Base-by-base conservation (phyloP, 2,113 vertebrate genomes). In the Diadophis punctatus region DNA sequence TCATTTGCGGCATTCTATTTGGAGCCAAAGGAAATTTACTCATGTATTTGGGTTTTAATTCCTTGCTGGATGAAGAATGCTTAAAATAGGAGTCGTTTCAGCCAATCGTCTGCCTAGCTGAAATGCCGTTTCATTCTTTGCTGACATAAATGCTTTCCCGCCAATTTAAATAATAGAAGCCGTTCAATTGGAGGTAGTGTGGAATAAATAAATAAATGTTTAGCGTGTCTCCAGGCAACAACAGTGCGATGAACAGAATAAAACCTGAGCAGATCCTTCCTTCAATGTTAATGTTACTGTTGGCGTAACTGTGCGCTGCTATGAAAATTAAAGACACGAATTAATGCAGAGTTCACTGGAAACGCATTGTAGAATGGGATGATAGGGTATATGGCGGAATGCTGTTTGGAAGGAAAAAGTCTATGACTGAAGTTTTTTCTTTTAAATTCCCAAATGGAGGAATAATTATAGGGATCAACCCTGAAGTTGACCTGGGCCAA, bases 41-140 rank as follows among this genome's bases (percentile, higher is more conserved):
- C 85, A 93, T 93, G 92, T 94, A 93, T 96, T 95, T 93, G 74
- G 93, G 91, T 91, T 96, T 95, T 96, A 96, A 97, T 96, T 95
- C 94, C 74, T 95, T 94, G 60, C 91, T 96, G 91, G 89, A 93
- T 94, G 93, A 89, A 92, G 90, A 94, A 90, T 89, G 46, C 56
- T 93, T 94, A 53, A 87, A 60, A 95, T 94, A 68, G 95, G 94
- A 95, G 91, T 56, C 92, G 87, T 89, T 92, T 93, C 91, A 89
- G 46, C 86, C 91, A 94, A n/a, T 49, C 93, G 43, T 11, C 1
- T 87, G 90, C 95, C 53, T 14, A 94, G 52, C 63, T 92, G 51
- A 63, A 94, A 96, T 91, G 91, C 34, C 39, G 52, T 93, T 97
- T 96, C 80, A 88, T 85, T 95, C 74, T 93, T 94, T 94, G 94